Evolutionary conservation across 2,797 vertebrate species (phyloP).

Genomic region (Aphelocoma californica): DNA sequence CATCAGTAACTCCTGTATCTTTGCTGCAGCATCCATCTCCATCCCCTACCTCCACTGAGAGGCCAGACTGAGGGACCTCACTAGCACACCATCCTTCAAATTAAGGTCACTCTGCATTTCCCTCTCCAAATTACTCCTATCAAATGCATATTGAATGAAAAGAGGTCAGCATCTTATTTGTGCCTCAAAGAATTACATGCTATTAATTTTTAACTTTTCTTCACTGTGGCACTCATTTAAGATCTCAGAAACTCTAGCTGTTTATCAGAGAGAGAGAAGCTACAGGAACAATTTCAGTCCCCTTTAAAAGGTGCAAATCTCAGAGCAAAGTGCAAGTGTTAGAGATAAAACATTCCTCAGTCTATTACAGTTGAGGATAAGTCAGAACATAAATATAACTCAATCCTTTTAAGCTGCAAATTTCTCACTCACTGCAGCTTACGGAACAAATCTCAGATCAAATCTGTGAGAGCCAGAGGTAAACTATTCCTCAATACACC

Average conservation of each 20-base stretch:
- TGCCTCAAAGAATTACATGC: not conserved
- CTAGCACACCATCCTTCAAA: not conserved
- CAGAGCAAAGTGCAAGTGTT: constrained; percentile 2
- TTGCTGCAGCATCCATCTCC: not conserved
- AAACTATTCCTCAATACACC: not conserved
- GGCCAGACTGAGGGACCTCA: not conserved
- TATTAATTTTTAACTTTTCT: not conserved
- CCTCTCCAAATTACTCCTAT: not conserved
- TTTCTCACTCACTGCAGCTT: not conserved
- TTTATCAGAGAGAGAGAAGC: not conserved
- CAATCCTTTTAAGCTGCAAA: not conserved
- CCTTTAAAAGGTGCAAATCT: not conserved
- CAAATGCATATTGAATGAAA: not conserved
- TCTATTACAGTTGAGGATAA: constrained; percentile 11
- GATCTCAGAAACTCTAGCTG: not conserved
- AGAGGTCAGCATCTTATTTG: not conserved
- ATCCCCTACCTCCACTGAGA: not conserved
- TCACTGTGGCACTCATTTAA: not conserved
- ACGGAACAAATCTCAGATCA: not conserved
- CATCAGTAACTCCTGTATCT: not conserved
- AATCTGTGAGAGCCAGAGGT: not conserved
- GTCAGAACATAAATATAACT: constrained; percentile 17
- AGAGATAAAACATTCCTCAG: not conserved
- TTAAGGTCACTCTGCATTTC: not conserved
- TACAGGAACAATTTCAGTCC: not conserved